These are phyloP conservation scores for Marmota flaviventris DNA, from an alignment of 2,113 vertebrate genomes.

Conservation along the genomic window DNA sequence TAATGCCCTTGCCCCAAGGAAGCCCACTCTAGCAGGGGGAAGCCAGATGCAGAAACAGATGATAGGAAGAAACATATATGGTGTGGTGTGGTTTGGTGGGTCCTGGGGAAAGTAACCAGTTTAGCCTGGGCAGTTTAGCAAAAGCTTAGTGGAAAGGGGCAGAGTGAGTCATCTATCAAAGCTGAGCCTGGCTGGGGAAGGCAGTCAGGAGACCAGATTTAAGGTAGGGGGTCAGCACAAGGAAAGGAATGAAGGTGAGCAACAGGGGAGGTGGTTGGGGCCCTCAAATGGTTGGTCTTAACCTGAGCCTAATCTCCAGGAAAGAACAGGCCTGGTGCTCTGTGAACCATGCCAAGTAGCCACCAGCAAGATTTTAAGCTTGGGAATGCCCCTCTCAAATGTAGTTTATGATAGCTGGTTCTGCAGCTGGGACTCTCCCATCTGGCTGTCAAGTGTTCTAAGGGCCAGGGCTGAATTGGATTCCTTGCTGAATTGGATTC, in stretches of 20 bases:
- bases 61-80: background rate
- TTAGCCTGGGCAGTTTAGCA: background rate
- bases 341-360: background rate
- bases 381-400: background rate
- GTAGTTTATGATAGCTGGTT: background rate
- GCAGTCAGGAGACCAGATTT: background rate
- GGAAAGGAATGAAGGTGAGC: background rate
- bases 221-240: background rate
- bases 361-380: background rate
- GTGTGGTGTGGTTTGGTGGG: background rate
- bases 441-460: background rate
- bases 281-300: background rate
- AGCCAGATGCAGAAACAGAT: background rate
- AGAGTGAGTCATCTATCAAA: background rate
- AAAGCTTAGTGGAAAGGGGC: background rate
- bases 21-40: background rate
- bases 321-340: background rate
- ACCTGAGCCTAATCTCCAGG: background rate
- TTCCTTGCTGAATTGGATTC: background rate
- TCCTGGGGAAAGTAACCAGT: background rate
- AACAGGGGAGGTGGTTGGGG: background rate
- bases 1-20: background rate
- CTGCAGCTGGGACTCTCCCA: background rate
- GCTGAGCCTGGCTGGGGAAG: no score
- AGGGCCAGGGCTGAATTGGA: background rate